phyloP scores from a whole-genome alignment of 2,888 invertebrate species.

The Poecilobothrus nobilitatus region DNA sequence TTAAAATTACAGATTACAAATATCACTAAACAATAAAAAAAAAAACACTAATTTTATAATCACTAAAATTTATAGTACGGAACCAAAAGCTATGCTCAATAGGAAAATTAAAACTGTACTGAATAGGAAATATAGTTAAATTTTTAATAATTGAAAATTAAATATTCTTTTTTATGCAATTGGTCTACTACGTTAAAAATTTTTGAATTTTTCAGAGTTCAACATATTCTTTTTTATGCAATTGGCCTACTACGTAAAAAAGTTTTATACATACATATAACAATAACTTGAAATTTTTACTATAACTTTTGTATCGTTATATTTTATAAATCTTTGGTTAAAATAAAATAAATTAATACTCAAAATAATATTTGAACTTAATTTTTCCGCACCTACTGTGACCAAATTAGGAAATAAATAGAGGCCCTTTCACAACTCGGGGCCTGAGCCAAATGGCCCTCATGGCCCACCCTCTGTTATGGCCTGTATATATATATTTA shows the following conservation, averaged over 20 bases:
- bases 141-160: conserved; percentile 8
- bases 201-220: no score
- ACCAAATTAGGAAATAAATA: no score
- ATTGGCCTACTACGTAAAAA: conserved; percentile 5
- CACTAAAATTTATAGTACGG: neutral
- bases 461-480: no score
- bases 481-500: no score
- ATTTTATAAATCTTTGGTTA: conserved; percentile 1
- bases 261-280: neutral
- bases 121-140: conserved; percentile 7
- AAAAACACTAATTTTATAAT: conserved; percentile 2
- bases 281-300: neutral
- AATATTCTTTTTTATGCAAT: conserved; percentile 7
- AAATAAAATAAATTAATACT: neutral
- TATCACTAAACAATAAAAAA: conserved; percentile 3
- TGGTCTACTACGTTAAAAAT: neutral
- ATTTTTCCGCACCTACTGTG: conserved; percentile 1
- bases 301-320: conserved; percentile 4
- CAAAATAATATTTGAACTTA: neutral
- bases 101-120: neutral
- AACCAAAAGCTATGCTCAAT: neutral
- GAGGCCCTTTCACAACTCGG: no score
- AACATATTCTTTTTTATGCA: conserved; percentile 7
- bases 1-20: conserved; percentile 2
- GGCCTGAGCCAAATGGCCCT: no score